Base-by-base conservation (phyloP, 2,888 invertebrate species). In the Callimorpha dominula region DNA sequence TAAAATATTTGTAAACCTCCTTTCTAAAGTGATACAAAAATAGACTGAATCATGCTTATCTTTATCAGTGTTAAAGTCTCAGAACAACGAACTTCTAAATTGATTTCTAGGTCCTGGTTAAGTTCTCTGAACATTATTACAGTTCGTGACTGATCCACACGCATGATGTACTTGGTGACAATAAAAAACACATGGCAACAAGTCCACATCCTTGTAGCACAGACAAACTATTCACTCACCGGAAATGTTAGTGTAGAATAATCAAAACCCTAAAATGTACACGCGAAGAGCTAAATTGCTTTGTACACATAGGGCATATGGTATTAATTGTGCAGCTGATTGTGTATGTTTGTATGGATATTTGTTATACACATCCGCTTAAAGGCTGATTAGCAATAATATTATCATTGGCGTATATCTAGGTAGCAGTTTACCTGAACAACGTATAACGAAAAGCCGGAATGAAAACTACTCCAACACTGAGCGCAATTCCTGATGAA, bases 141-240 rank as follows among this genome's bases (percentile, higher is more conserved):
- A 78, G 85, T 79, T 92, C 93, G 92, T 93, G 92, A 93, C 91
- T 71, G 78, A 86, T 81, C 77, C 76, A 84, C 90, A 89, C 89
- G 90, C 81, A 74, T 79, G 80, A 83, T 81, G 78, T 80, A 78
- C 84, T 81, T 85, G 87, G 87, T 87, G 89, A 90, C 84, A 84
- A 78, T 76, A 87, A 88, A 54, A 86, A 87, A 85, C 80, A 80
- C 81, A 82, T 79, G 82, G 83, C 80, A 84, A 87, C 84, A 75
- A 82, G 84, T 87, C 81, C 81, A 90, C 87, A 93, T 93, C 92
- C 91, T 91, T 90, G 90, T 92, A 87, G 82, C 77, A 81, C 57
- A 75, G 73, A 79, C 77, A 76, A 76, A 77, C 80, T 76, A 80
- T 68, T 72, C 65, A 65, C 46, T 68, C 67, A 73, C 69, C 65